These are phyloP conservation scores for Tragulus kanchil DNA, from an alignment of 2,113 vertebrate genomes.

Conservation along the genomic window DNA sequence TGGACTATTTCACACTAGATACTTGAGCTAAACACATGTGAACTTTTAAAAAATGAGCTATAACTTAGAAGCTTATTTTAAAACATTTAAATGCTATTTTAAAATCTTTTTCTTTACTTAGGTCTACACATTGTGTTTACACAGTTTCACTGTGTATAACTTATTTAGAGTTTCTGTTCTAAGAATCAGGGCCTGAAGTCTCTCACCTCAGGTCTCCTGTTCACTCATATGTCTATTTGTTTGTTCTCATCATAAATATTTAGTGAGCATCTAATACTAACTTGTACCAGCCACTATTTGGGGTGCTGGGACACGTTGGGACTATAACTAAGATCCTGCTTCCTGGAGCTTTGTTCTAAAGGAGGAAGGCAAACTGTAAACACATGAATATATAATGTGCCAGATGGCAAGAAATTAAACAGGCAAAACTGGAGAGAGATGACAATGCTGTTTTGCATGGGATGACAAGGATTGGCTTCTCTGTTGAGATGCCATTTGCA, in stretches of 20 bases:
- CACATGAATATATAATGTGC: too few species aligned
- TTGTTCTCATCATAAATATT: not conserved
- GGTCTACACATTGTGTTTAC: not conserved
- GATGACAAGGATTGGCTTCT: not conserved
- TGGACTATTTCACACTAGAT: constrained; percentile 41
- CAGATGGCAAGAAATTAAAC: constrained; percentile 24
- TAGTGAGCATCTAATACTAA: not conserved
- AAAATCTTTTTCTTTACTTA: constrained; percentile 7
- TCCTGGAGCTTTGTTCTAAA: not conserved
- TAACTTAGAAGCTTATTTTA: constrained; percentile 36
- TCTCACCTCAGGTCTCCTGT: not conserved
- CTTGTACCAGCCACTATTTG: not conserved
- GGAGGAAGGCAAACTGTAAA: not conserved
- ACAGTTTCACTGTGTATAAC: constrained; percentile 59
- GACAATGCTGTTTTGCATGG: not conserved
- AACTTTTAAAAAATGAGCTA: constrained; percentile 50
- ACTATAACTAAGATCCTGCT: not conserved
- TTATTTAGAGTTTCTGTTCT: not conserved
- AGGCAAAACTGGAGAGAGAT: not conserved
- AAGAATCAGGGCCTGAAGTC: not conserved
- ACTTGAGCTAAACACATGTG: constrained; percentile 42
- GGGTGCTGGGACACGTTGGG: not conserved
- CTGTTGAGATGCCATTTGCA: not conserved
- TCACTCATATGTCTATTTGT: not conserved
- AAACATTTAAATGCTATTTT: constrained; percentile 58